Conservation (phyloP, 2,113 vertebrate species). For the Cariama cristata region DNA sequence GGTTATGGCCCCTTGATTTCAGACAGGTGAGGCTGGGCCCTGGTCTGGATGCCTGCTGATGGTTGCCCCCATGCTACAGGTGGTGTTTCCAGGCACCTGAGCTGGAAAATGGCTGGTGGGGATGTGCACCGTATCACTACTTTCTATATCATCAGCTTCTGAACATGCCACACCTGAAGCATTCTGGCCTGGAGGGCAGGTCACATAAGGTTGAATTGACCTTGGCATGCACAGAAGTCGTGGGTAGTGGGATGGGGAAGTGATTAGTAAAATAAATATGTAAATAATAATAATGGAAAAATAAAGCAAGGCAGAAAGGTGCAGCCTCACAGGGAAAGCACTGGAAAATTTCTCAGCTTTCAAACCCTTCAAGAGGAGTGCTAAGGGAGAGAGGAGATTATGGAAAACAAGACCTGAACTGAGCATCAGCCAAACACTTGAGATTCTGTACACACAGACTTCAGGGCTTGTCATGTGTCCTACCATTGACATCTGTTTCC, state of each 20-base stretch:
- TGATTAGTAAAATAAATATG: background rate
- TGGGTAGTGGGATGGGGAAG: background rate
- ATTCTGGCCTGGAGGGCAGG: background rate
- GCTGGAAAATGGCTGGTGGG: background rate
- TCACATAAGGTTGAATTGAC: background rate
- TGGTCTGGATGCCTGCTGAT: background rate
- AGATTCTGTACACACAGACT: background rate
- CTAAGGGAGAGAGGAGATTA: background rate
- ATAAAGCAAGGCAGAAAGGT: background rate
- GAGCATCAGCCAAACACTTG: background rate
- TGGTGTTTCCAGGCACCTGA: background rate
- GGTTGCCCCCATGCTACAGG: background rate
- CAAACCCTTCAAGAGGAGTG: background rate
- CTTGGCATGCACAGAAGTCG: background rate
- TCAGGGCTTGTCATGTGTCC: conserved; percentile 13
- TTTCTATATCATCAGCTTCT: background rate
- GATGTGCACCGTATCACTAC: background rate
- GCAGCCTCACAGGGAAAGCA: background rate
- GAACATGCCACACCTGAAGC: background rate
- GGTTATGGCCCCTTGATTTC: background rate
- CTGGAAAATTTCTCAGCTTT: background rate
- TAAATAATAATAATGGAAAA: background rate
- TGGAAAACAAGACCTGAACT: conserved; percentile 25
- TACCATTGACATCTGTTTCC: conserved; percentile 11
- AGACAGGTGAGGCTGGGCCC: background rate